These are phyloP conservation scores for Pollimyrus isidori DNA, from an alignment of 2,113 vertebrate genomes.

Conservation along the genomic window DNA sequence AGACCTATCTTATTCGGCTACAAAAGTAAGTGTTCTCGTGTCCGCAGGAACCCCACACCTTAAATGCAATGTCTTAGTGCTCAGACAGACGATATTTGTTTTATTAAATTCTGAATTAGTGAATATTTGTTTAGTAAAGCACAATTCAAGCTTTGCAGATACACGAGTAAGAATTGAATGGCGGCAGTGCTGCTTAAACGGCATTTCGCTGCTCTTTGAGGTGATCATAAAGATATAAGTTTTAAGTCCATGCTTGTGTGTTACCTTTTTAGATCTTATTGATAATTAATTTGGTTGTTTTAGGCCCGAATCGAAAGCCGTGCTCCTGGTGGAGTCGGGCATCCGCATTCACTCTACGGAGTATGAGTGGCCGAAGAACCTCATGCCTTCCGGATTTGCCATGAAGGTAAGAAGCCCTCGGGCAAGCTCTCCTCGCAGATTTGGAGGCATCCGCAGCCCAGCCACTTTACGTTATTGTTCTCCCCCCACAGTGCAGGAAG, in stretches of 20 bases:
- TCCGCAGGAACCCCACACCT: background rate
- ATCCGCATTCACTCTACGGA: slow-evolving; percentile 89
- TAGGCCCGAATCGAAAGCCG: slow-evolving; percentile 86
- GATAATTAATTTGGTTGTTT: background rate
- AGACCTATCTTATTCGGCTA: slow-evolving; percentile 92
- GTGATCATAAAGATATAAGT: background rate
- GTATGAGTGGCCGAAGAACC: slow-evolving; percentile 97
- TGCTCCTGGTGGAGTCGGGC: slow-evolving; percentile 87
- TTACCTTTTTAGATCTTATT: background rate
- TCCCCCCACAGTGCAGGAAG: slow-evolving; percentile 78
- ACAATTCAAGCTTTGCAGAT: background rate
- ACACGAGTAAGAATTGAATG: background rate
- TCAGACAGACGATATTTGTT: background rate
- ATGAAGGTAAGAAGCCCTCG: slow-evolving; percentile 81
- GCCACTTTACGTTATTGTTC: background rate
- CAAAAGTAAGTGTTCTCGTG: slow-evolving; percentile 77
- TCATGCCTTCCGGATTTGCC: slow-evolving; percentile 94
- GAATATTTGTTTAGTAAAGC: background rate
- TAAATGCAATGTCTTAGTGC: background rate
- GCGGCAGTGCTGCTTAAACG: background rate
- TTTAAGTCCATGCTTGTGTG: background rate
- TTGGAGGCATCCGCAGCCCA: background rate
- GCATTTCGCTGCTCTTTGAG: background rate
- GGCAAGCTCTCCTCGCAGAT: background rate
- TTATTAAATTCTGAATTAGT: background rate